These are phyloP conservation scores for Atta texana DNA, from an alignment of 1,140 invertebrate genomes.

Conservation along the genomic window DNA sequence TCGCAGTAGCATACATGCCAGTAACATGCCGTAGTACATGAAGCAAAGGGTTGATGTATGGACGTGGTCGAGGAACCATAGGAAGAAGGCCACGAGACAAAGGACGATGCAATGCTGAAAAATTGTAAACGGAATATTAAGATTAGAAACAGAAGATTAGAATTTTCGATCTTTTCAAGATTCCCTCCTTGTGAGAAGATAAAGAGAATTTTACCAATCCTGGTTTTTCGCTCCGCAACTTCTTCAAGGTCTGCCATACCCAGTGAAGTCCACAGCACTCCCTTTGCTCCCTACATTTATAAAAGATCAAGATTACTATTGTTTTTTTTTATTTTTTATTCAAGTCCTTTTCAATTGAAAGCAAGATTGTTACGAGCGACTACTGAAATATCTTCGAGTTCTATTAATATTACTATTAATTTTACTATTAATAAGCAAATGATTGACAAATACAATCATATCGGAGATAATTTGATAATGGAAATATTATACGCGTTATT, in stretches of 20 bases:
- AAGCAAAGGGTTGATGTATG: conserved; percentile 78
- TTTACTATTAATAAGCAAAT: not conserved
- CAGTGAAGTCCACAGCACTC: conserved; percentile 33
- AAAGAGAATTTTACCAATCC: conserved; percentile 77
- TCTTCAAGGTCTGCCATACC: conserved; percentile 72
- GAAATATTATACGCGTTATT: not conserved
- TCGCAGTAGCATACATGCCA: conserved; percentile 74
- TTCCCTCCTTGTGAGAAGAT: not conserved
- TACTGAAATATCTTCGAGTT: not conserved
- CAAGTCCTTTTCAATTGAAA: not conserved
- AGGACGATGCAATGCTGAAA: conserved; percentile 80
- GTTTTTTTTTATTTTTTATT: not conserved
- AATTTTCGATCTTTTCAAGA: not conserved
- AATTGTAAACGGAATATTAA: not conserved
- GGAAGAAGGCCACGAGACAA: conserved; percentile 76
- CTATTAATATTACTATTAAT: not conserved
- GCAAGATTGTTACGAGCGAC: not conserved
- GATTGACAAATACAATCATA: not conserved
- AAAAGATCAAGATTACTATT: not conserved
- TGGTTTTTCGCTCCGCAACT: conserved; percentile 81
- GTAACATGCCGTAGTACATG: conserved; percentile 80
- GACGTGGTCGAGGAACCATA: conserved; percentile 81
- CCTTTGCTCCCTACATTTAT: conserved; percentile 72
- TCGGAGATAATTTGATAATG: not conserved
- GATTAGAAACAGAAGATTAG: no score